These are phyloP conservation scores for Caranx ignobilis DNA, from an alignment of 2,113 vertebrate species.

Conservation along the genomic window DNA sequence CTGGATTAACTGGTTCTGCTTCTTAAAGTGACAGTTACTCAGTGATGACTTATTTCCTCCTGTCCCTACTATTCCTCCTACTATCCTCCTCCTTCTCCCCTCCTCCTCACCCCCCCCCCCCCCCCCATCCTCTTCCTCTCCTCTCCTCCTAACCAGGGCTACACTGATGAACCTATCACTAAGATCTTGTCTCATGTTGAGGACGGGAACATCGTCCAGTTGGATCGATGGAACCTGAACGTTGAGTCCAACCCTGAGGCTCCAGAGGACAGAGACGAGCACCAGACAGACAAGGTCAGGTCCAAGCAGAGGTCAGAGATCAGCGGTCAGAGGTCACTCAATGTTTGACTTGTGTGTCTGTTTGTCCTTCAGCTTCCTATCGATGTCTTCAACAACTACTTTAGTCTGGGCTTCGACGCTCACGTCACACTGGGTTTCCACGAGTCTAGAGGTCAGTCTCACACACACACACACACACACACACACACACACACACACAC, in stretches of 20 bases:
- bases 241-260: conserved; percentile 86
- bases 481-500: no score
- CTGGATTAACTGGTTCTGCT: no score
- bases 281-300: conserved; percentile 88
- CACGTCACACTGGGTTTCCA: conserved; percentile 97
- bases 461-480: no score
- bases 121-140: no score
- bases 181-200: conserved; percentile 97
- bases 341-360: not conserved
- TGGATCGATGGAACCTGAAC: conserved; percentile 94
- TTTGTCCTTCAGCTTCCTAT: conserved; percentile 85
- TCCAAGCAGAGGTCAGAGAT: not conserved
- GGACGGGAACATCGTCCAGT: conserved; percentile 93
- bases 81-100: no score
- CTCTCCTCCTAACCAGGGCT: conserved; percentile 84
- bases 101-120: no score
- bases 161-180: conserved; percentile 95
- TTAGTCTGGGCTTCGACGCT: conserved; percentile 96
- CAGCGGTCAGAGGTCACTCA: no score
- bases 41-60: no score
- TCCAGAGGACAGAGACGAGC: conserved; percentile 83
- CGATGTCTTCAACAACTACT: conserved; percentile 98
- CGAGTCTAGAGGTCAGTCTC: conserved; percentile 91
- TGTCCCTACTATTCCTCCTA: no score
- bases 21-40: no score